Conservation (phyloP, 2,888 invertebrate species). For the Ophioninae sp. region DNA sequence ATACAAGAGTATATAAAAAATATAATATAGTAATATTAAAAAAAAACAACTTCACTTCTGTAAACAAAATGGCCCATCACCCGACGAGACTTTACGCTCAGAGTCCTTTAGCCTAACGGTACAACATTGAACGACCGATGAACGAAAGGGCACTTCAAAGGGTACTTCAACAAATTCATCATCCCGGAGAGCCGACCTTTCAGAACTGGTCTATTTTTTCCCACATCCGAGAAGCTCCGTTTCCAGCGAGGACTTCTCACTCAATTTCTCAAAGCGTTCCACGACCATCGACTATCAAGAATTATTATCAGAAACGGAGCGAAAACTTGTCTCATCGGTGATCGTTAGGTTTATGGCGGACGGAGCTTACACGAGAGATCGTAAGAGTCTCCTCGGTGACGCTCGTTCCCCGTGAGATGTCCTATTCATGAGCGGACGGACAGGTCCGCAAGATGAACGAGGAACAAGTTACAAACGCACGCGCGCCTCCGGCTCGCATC, state of each 20-base stretch:
- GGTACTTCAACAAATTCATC: too few relatives aligned
- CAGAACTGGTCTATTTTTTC: background rate
- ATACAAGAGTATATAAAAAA: too few relatives aligned
- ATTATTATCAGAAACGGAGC: slow-evolving; percentile 67
- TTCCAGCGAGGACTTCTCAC: background rate
- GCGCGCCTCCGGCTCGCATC: slow-evolving; percentile 31
- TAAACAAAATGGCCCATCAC: too few relatives aligned
- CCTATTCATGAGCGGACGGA: slow-evolving; percentile 28
- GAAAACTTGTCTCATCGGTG: slow-evolving; percentile 72
- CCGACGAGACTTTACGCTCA: too few relatives aligned
- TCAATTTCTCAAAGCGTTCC: slow-evolving; percentile 16
- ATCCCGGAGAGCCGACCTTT: too few relatives aligned
- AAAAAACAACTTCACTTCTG: too few relatives aligned
- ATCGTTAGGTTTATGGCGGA: slow-evolving; percentile 58
- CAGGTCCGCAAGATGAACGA: slow-evolving; percentile 41
- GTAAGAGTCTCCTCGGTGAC: background rate
- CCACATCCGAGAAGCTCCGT: background rate
- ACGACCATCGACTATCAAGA: slow-evolving; percentile 69
- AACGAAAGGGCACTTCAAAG: too few relatives aligned
- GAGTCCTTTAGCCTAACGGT: too few relatives aligned
- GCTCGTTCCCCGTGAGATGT: slow-evolving; percentile 9
- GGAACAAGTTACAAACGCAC: slow-evolving; percentile 40
- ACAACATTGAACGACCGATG: too few relatives aligned
- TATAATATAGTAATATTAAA: too few relatives aligned
- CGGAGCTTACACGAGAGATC: background rate